Percentiles rank a stretch among this genome's conserved stretches.
These are phyloP conservation scores for Drosophila sordidapex DNA, from an alignment of 2,888 invertebrate genomes.

Conservation along the genomic window DNA sequence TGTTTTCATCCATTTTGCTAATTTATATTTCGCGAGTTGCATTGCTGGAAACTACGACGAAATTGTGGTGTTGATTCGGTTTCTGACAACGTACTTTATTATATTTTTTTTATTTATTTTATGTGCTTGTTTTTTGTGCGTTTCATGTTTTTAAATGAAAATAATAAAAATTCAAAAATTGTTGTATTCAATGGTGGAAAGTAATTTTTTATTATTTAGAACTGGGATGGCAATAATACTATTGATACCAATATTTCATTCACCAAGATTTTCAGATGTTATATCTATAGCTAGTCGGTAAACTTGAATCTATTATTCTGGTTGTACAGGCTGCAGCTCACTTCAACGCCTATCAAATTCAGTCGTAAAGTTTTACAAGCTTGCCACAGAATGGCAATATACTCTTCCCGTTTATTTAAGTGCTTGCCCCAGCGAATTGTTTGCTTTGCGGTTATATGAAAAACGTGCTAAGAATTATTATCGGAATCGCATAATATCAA, in stretches of 20 bases:
- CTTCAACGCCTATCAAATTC: conserved; percentile 26
- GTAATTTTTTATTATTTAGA: neutral
- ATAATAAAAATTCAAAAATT: neutral
- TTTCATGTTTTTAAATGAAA: neutral
- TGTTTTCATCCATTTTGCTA: conserved; percentile 2
- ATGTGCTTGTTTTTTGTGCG: neutral
- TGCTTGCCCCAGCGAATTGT: neutral
- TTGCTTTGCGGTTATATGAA: conserved; percentile 2
- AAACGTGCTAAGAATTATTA: conserved; percentile 38
- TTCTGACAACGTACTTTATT: conserved; percentile 15
- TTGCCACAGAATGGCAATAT: conserved; percentile 7
- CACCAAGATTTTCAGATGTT: neutral
- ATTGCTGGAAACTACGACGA: conserved; percentile 12
- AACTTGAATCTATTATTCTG: neutral
- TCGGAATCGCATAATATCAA: conserved; percentile 41
- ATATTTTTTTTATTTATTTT: neutral
- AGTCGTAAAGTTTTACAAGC: conserved; percentile 38
- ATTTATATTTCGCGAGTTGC: conserved; percentile 24
- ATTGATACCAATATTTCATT: neutral
- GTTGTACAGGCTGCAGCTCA: neutral
- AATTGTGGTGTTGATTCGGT: neutral
- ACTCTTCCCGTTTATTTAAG: conserved; percentile 5
- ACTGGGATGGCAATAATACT: neutral
- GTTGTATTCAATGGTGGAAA: neutral
- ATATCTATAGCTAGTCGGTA: neutral